Conservation (phyloP, 2,888 invertebrate species). For the Hydraecia micacea region DNA sequence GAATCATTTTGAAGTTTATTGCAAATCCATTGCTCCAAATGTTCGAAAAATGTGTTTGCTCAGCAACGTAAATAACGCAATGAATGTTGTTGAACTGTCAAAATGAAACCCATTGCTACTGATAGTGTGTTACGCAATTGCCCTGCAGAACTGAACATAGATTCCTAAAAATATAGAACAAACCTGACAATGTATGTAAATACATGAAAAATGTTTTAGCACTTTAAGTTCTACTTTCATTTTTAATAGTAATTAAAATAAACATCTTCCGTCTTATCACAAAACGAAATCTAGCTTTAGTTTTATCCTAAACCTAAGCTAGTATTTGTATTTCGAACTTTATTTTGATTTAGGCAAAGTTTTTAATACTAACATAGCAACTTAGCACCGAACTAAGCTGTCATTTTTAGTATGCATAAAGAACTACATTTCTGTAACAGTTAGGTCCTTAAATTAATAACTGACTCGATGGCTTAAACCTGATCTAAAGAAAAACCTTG, state of each 20-base stretch:
- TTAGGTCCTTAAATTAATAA: neutral
- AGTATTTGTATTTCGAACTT: neutral
- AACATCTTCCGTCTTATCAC: neutral
- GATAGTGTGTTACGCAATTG: too few relatives aligned
- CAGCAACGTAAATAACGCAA: too few relatives aligned
- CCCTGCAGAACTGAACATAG: too few relatives aligned
- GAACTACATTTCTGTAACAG: neutral
- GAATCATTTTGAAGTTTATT: too few relatives aligned
- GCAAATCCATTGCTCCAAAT: too few relatives aligned
- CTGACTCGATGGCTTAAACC: neutral
- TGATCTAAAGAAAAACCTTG: neutral
- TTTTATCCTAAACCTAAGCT: neutral
- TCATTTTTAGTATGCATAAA: neutral
- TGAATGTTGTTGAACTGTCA: too few relatives aligned
- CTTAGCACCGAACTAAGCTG: too few relatives aligned
- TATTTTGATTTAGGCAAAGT: neutral
- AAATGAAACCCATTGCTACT: too few relatives aligned
- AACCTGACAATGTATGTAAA: neutral
- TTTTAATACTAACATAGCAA: neutral
- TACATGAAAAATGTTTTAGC: neutral
- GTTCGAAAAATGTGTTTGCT: too few relatives aligned
- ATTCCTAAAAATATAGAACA: neutral
- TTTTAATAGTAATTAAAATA: neutral
- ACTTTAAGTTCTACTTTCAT: neutral
- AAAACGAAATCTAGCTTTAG: neutral